Conservation (phyloP, 2,797 vertebrate genomes). For the Champsocephalus esox region DNA sequence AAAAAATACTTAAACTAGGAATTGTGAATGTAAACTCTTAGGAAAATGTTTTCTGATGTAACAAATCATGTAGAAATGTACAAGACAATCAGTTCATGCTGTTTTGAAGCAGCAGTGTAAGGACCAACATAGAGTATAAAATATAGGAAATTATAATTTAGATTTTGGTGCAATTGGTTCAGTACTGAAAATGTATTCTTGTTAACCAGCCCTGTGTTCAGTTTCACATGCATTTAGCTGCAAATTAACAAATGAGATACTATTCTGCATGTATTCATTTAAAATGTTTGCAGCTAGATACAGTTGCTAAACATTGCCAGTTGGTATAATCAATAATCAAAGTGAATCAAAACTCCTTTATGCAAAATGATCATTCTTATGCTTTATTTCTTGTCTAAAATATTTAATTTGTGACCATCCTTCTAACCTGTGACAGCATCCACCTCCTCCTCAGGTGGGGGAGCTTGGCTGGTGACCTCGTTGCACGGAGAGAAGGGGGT, state of each 20-base stretch:
- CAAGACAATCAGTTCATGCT: background rate
- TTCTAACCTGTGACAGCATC: constrained; percentile 91
- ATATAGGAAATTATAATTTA: background rate
- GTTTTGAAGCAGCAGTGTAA: background rate
- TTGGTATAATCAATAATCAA: background rate
- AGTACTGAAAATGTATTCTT: too few relatives aligned
- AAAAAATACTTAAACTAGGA: too few relatives aligned
- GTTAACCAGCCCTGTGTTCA: background rate
- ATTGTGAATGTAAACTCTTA: too few relatives aligned
- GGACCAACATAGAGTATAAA: background rate
- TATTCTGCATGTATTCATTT: too few relatives aligned
- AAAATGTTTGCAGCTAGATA: background rate
- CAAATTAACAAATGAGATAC: background rate
- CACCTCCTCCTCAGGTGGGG: constrained; percentile 87
- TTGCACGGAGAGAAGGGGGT: constrained; percentile 87
- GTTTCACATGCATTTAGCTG: background rate
- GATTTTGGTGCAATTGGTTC: background rate
- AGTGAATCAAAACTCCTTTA: background rate
- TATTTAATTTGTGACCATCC: background rate
- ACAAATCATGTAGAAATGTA: background rate
- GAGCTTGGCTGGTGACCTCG: constrained; percentile 70
- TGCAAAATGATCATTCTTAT: background rate
- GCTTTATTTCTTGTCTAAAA: background rate
- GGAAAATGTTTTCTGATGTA: too few relatives aligned
- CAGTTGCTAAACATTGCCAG: background rate